Conservation (phyloP, 2,888 invertebrate species). For the Volucella bombylans region DNA sequence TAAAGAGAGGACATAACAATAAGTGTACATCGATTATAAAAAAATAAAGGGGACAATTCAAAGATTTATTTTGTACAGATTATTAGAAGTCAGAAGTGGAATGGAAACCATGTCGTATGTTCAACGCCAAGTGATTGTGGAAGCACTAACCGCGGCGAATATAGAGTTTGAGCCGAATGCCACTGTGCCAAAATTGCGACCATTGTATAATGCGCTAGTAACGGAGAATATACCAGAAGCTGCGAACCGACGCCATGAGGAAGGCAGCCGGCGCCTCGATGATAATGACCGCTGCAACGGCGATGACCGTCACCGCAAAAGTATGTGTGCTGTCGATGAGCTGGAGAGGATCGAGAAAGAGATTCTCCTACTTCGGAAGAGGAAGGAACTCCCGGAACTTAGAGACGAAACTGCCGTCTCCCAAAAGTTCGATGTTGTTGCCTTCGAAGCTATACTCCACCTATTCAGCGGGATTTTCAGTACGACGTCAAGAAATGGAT, state of each 20-base stretch:
- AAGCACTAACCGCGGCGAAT: not conserved
- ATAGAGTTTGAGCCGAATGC: constrained; percentile 3
- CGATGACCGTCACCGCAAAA: too few relatives aligned
- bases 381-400: not conserved
- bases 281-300: not conserved
- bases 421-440: not conserved
- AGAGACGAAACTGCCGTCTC: not conserved
- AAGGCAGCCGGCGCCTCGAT: not conserved
- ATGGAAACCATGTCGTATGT: too few relatives aligned
- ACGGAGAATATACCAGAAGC: not conserved
- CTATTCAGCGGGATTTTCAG: not conserved
- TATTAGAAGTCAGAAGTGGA: not conserved
- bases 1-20: too few relatives aligned
- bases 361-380: not conserved
- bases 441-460: not conserved
- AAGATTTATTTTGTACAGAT: not conserved
- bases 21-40: too few relatives aligned
- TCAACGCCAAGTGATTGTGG: not conserved
- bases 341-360: not conserved
- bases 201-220: not conserved
- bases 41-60: too few relatives aligned
- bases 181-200: not conserved
- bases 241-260: not conserved
- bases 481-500: not conserved
- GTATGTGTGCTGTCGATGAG: not conserved